Evolutionary conservation across 2,888 invertebrate genomes (phyloP), one percentile per base, ranked within the genome.

Genomic region (Dyspetes luteomarginatus): DNA sequence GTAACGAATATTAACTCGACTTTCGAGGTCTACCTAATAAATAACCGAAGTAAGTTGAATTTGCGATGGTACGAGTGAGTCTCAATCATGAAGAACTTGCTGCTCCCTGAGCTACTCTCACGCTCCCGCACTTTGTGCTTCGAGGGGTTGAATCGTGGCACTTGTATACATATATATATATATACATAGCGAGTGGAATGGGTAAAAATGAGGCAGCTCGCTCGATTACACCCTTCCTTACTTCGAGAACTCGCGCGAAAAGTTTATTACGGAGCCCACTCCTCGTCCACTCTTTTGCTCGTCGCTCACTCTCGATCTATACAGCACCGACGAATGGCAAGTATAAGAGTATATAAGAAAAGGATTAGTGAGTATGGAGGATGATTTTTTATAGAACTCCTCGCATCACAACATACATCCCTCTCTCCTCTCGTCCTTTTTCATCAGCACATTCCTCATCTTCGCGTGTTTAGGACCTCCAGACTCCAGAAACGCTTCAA

Each of bases 181-280:
- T 65, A 75, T 30, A 36, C 17, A 60, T 26, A 64, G 4, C 30
- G 69, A 73, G 48, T 69, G 65, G 83, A 72, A 82, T 78, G 79
- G 68, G 41, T 72, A 81, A 83, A 85, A 85, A 85, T 86, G 86
- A 86, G 86, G 81, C 77, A 86, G 85, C 83, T 83, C 84, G 85
- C 86, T 86, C 86, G 87, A 87, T 87, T 88, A 87, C 86, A 84
- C 84, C 83, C 85, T 85, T 88, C 86, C 85, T 87, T 85, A 86
- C 87, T 89, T 86, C 82, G 84, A 84, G 80, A 88, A 87, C 86
- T 85, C 83, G 78, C 71, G 82, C 85, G 82, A 83, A 84, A 88
- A 87, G 84, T 87, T 89, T 86, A 88, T 88, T 88, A 87, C 83
- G 75, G 17, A 64, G 86, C 84, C 85, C n/a, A n/a, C n/a, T 68